Percentiles rank a stretch among this genome's conserved stretches.
Conservation (phyloP, 2,113 vertebrate genomes). For the Ammodramus savannarum region DNA sequence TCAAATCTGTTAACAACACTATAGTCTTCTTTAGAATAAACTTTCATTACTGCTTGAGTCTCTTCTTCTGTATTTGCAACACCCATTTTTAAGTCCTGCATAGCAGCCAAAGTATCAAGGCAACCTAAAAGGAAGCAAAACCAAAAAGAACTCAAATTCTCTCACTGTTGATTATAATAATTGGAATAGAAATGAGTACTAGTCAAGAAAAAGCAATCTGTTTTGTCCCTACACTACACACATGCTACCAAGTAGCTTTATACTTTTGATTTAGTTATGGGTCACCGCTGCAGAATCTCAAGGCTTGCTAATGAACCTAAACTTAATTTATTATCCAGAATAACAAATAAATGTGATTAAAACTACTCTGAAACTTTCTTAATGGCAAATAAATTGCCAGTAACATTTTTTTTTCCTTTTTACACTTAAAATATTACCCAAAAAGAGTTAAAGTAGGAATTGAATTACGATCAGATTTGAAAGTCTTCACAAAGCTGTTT, state of each 20-base stretch:
- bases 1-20: constrained; percentile 98
- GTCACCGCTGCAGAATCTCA: not conserved
- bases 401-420: not conserved
- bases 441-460: not conserved
- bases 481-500: not conserved
- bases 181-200: not conserved
- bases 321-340: not conserved
- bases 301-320: not conserved
- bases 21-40: constrained; percentile 99
- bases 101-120: constrained; percentile 93
- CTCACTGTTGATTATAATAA: not conserved
- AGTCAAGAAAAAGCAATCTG: not conserved
- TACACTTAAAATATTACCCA: not conserved
- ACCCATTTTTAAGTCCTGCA: constrained; percentile 99
- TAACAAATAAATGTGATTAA: not conserved
- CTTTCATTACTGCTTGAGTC: constrained; percentile 97
- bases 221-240: not conserved
- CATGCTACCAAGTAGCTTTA: not conserved
- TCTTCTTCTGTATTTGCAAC: constrained; percentile 93
- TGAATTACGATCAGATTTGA: not conserved
- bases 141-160: not conserved
- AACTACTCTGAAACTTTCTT: not conserved
- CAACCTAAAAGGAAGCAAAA: constrained; percentile 80
- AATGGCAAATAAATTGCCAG: not conserved
- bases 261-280: not conserved